These are phyloP conservation scores for Grantiella picta DNA, from an alignment of 2,113 vertebrate species.

Conservation along the genomic window DNA sequence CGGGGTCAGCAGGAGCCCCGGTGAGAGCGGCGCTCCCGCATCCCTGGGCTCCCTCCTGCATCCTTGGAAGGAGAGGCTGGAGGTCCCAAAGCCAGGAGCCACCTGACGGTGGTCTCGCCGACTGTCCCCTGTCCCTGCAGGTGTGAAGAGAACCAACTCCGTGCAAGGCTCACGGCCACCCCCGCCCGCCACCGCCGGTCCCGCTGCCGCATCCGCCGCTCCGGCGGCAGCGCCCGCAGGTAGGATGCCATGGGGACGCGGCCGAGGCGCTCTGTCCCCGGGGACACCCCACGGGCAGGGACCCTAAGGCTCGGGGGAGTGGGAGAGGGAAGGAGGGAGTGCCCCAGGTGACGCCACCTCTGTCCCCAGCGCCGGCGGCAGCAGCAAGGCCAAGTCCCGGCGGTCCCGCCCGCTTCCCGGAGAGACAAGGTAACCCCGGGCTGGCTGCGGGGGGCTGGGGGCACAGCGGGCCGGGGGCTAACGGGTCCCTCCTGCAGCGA, in stretches of 20 bases:
- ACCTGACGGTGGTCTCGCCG: accelerated
- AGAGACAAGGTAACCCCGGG: constrained; percentile 59
- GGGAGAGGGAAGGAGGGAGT: too few relatives aligned
- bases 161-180: constrained; percentile 62
- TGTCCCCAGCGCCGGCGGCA: background rate
- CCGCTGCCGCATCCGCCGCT: background rate
- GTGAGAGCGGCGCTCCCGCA: constrained; percentile 23
- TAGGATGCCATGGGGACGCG: accelerated
- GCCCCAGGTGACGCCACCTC: background rate
- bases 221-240: background rate
- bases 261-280: accelerated
- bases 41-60: background rate
- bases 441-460: background rate
- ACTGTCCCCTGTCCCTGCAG: background rate
- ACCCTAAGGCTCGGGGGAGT: background rate
- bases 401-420: background rate
- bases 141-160: constrained; percentile 69
- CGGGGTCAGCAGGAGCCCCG: constrained; percentile 57
- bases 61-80: background rate
- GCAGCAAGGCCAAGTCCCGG: background rate
- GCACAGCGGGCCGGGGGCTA: background rate
- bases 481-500: background rate
- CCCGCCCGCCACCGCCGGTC: background rate
- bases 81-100: accelerated
- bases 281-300: background rate